Evolutionary conservation across 2,888 invertebrate genomes (phyloP).

Genomic region (Cabera pusaria): DNA sequence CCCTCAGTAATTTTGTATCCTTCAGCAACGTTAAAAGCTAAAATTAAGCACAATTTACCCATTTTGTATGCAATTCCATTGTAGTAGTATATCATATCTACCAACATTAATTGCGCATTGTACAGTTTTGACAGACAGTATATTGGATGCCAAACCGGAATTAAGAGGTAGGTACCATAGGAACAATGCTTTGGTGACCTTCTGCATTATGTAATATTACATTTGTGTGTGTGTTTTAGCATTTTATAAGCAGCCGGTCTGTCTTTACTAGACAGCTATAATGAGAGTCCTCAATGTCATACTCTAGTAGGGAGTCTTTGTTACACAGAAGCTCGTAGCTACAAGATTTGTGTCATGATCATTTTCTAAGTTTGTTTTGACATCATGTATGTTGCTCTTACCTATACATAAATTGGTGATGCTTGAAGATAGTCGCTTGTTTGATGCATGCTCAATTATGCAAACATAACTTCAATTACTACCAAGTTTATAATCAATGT

Average conservation of each 20-base stretch:
- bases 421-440: no score
- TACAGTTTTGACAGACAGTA: constrained; percentile 25
- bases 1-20: no score
- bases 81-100: no score
- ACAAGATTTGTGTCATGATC: constrained; percentile 20
- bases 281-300: constrained; percentile 14
- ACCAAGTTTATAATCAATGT: no score
- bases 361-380: no score
- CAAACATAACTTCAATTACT: no score
- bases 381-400: no score
- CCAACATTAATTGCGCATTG: constrained; percentile 11
- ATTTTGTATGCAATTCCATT: constrained; percentile 19
- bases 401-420: no score
- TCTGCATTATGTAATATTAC: constrained; percentile 20
- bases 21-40: constrained; percentile 2
- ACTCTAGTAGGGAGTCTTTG: constrained; percentile 4
- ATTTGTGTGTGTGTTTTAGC: constrained; percentile 7
- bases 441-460: no score
- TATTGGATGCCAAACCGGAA: constrained; percentile 29
- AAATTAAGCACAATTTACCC: constrained; percentile 12
- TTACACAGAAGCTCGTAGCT: constrained; percentile 3
- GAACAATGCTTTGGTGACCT: constrained; percentile 27
- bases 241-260: constrained; percentile 8
- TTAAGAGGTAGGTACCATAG: constrained; percentile 17
- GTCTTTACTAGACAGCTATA: constrained; percentile 8